Percentiles rank a stretch among this genome's conserved stretches.
Conservation (phyloP, 2,113 vertebrate species). For the Pachycephala philippinensis region DNA sequence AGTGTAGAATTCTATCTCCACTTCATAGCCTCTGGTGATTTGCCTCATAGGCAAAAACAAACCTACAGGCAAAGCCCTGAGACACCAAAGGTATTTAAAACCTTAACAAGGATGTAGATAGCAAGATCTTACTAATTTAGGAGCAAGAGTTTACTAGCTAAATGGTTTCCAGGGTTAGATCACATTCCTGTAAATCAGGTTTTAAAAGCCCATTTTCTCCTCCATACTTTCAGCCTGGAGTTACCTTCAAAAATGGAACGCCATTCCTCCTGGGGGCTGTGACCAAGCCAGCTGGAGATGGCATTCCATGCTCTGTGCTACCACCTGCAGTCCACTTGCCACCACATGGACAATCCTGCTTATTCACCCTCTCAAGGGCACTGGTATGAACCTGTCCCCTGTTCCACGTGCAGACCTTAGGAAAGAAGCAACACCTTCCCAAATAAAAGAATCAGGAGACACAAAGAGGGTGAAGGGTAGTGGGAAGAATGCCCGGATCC, state of each 20-base stretch:
- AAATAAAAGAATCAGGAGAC: background rate
- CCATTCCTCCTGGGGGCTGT: background rate
- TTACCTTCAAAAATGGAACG: background rate
- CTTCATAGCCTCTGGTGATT: background rate
- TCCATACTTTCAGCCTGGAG: background rate
- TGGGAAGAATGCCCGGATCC: background rate
- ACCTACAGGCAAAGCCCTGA: background rate
- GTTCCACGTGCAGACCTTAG: accelerated
- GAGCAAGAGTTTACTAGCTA: background rate
- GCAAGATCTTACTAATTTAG: background rate
- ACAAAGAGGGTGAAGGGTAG: background rate
- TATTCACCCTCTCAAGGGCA: accelerated
- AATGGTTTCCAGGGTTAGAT: background rate
- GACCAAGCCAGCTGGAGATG: background rate
- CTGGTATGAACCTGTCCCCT: accelerated
- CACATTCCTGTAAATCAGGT: background rate
- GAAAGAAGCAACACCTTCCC: background rate
- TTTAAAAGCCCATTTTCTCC: background rate
- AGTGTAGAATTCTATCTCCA: background rate
- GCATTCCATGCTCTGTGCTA: background rate
- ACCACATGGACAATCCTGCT: background rate
- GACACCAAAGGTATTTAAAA: background rate
- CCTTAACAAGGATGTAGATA: background rate
- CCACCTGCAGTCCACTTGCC: background rate
- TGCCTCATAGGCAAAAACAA: background rate